Evolutionary conservation across 2,888 invertebrate genomes (phyloP).

Genomic region (Pogonocherus hispidulus): DNA sequence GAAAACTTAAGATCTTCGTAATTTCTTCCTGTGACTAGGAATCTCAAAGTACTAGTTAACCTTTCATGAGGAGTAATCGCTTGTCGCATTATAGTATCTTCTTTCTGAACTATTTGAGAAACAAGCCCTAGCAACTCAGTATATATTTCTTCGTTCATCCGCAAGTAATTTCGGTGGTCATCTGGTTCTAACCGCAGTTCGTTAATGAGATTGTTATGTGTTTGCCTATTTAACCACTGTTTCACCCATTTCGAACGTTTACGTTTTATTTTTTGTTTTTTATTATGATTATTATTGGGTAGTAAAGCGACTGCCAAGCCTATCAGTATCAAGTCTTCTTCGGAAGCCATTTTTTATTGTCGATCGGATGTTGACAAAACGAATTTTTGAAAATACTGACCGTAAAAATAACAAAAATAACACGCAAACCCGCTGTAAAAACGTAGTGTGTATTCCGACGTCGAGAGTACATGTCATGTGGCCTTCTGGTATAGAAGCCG

Average conservation of each 20-base stretch:
- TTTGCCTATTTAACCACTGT: background rate
- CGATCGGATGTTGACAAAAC: background rate
- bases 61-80: background rate
- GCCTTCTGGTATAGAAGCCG: background rate
- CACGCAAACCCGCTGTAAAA: background rate
- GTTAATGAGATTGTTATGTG: background rate
- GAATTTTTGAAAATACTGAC: background rate
- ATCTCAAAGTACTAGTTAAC: slow-evolving; percentile 1
- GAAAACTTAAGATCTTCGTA: slow-evolving; percentile 15
- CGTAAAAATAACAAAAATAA: background rate
- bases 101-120: background rate
- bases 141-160: slow-evolving; percentile 1
- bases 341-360: background rate
- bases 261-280: background rate
- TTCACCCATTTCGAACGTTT: background rate
- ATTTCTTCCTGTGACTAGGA: slow-evolving; percentile 6
- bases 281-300: background rate
- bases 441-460: background rate
- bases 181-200: slow-evolving; percentile 1
- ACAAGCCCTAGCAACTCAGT: background rate
- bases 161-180: background rate
- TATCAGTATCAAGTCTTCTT: background rate
- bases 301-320: background rate
- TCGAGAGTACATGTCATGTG: background rate
- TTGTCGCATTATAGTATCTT: background rate